These are phyloP conservation scores for Morus bassanus DNA, from an alignment of 2,797 vertebrate species.

Conservation along the genomic window DNA sequence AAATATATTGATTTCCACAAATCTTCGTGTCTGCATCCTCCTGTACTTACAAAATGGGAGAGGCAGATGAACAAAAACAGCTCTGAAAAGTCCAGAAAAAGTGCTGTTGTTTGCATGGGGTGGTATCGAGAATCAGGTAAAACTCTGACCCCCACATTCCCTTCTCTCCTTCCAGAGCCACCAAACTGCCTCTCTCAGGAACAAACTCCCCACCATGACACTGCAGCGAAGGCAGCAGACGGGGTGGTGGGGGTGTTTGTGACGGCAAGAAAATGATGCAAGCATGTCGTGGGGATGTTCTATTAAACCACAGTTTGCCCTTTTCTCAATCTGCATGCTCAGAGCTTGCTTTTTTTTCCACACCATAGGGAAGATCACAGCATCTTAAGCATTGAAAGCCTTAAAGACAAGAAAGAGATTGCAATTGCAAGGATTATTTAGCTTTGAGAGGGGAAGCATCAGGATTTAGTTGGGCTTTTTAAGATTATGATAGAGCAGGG, in stretches of 20 bases:
- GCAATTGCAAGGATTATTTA: slow-evolving; percentile 9
- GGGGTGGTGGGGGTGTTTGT: neutral
- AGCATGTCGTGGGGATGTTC: neutral
- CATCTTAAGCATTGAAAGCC: neutral
- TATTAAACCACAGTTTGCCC: slow-evolving; percentile 1
- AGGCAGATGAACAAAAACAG: neutral
- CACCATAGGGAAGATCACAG: neutral
- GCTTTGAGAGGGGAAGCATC: neutral
- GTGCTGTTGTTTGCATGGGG: neutral
- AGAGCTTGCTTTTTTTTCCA: neutral
- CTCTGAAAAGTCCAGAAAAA: neutral
- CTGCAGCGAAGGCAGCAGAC: neutral
- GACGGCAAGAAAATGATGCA: neutral
- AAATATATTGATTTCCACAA: neutral
- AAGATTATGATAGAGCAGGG: slow-evolving; percentile 9
- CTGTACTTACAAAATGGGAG: neutral
- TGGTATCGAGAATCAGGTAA: neutral
- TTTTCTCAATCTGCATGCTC: slow-evolving; percentile 17
- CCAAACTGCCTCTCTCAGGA: neutral
- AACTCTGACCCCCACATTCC: neutral
- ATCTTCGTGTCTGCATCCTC: neutral
- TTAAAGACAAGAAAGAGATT: neutral
- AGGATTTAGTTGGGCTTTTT: slow-evolving; percentile 22
- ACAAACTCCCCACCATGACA: neutral
- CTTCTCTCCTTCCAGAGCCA: neutral